phyloP scores from a whole-genome alignment of 92 coral and sea anemone genomes.

The Meandrina meandrites region DNA sequence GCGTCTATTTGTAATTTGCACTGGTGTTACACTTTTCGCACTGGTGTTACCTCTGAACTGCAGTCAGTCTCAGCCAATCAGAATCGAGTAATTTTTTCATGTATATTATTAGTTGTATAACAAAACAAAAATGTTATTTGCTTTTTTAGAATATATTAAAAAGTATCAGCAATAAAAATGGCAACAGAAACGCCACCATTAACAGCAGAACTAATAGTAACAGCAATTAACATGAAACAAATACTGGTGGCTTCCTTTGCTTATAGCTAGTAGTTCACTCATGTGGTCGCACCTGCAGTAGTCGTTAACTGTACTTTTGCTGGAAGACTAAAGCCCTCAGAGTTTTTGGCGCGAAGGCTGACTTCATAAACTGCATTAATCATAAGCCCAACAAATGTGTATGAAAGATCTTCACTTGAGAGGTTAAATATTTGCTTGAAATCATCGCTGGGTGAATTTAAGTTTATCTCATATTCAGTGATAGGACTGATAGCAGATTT shows the following conservation, averaged over 20 bases:
- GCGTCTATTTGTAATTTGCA: too few relatives aligned
- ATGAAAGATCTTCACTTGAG: neutral
- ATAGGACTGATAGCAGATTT: neutral
- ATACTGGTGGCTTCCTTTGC: neutral
- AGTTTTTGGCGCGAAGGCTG: neutral
- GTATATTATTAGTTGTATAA: too few relatives aligned
- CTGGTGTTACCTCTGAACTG: too few relatives aligned
- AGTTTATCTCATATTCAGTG: neutral
- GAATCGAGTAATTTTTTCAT: too few relatives aligned
- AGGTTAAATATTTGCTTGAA: neutral
- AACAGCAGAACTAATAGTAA: neutral
- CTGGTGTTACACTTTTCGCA: too few relatives aligned
- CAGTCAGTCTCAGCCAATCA: too few relatives aligned
- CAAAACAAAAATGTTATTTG: too few relatives aligned
- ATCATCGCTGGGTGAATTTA: neutral
- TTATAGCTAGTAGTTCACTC: neutral
- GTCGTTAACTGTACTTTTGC: neutral
- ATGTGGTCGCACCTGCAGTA: neutral
- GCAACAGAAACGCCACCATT: too few relatives aligned
- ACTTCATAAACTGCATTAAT: constrained; percentile 6
- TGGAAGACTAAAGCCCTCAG: neutral
- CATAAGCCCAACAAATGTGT: neutral
- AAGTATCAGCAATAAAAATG: too few relatives aligned
- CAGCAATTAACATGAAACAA: neutral
- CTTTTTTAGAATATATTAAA: too few relatives aligned